Evolutionary conservation across 2,888 invertebrate genomes (phyloP).

Genomic region (Tenthredo distinguenda): DNA sequence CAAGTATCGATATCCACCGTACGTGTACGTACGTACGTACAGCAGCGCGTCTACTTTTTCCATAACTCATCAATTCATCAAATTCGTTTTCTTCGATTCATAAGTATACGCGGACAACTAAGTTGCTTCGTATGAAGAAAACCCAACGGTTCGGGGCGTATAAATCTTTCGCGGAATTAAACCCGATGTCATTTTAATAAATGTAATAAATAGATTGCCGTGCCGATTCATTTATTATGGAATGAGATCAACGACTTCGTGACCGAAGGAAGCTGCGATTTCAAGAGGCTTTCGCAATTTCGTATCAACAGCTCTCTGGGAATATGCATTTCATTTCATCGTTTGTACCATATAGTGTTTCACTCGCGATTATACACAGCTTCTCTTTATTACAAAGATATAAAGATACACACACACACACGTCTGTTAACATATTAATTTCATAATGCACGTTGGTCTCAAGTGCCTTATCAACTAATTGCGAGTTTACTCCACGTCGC

Average conservation of each 20-base stretch:
- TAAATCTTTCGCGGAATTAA: not conserved
- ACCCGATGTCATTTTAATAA: slow-evolving; percentile 30
- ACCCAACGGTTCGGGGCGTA: not conserved
- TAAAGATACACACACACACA: not conserved
- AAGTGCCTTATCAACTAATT: slow-evolving; percentile 7
- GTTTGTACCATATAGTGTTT: not conserved
- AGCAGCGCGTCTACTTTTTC: not conserved
- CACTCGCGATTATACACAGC: not conserved
- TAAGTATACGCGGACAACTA: not conserved
- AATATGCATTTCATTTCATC: slow-evolving; percentile 37
- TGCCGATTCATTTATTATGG: slow-evolving; percentile 51
- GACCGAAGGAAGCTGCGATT: slow-evolving; percentile 53
- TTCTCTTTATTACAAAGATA: not conserved
- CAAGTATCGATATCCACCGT: not conserved
- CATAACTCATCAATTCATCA: not conserved
- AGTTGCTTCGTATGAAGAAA: not conserved
- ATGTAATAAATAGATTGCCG: slow-evolving; percentile 35
- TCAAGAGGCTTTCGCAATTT: slow-evolving; percentile 53
- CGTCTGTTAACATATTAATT: not conserved
- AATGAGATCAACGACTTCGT: slow-evolving; percentile 58
- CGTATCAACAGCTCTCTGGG: slow-evolving; percentile 1
- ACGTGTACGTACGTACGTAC: not conserved
- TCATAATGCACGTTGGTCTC: not conserved
- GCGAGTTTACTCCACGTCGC: slow-evolving; percentile 4
- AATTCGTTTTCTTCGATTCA: not conserved